Base-by-base conservation (phyloP, 2,888 invertebrate species). In the Coecobrya sp. region DNA sequence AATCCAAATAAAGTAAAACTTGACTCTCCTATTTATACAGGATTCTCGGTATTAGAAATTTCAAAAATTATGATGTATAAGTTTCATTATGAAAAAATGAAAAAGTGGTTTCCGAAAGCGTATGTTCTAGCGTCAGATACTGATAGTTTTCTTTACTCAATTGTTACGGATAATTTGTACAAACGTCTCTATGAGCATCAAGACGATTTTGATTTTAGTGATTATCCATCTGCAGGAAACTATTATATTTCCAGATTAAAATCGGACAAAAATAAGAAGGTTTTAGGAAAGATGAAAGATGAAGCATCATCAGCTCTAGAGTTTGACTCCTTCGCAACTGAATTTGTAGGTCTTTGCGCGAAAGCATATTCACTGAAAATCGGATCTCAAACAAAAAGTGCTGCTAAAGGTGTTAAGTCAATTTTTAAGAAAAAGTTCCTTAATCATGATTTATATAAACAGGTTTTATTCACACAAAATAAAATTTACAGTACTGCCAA, bases 261-360 rank as follows among this genome's bases (percentile, higher is more conserved):
- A 59, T 89, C 89, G 3, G 7, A 49, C 0, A 16, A 22, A n/a
- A 95, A 95, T 84, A 93, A 93, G 79, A 95, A 95, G 76, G 89
- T 86, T 0, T 11, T 95, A 0, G 94, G 95, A 0, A 93, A 93
- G 45, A 90, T 94, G 91, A 95, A 94, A 81, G 95, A 95, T 79
- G 95, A 95, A 81, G 81, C 86, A 2, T 81, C 65, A n/a, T 93
- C 93, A 4, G 27, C 55, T 8, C 81, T 93, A 8, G n/a, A n/a
- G n/a, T n/a, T n/a, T n/a, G n/a, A n/a, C n/a, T n/a, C n/a, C n/a
- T n/a, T n/a, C n/a, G 88, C 93, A 30, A 52, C 84, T 0, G 93
- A 94, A 27, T 95, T 95, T 79, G 82, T 94, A 0, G 95, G 94
- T 5, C 81, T 95, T 8, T 73, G 52, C n/a, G 25, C 86, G 11